Evolutionary conservation across 2,888 invertebrate genomes (phyloP).

Genomic region (Galeopsomyia nigrocyanea): DNA sequence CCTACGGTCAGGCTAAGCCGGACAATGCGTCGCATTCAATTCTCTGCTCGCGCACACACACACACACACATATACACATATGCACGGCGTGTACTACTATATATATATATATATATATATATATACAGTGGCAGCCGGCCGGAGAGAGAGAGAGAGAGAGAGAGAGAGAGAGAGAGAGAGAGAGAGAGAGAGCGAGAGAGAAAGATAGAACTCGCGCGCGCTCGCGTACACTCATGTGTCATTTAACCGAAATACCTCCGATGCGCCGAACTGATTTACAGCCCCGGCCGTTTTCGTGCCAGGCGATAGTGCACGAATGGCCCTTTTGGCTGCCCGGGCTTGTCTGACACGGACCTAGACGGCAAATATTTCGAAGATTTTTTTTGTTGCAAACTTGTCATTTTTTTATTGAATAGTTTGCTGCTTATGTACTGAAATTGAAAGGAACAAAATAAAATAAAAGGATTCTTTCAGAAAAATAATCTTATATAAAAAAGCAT

Average conservation of each 20-base stretch:
- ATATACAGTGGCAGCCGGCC: background rate
- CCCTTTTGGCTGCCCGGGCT: no score
- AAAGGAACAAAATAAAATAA: no score
- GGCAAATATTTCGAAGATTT: no score
- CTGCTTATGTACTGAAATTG: no score
- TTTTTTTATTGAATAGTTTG: no score
- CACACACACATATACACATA: background rate
- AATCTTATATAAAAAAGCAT: no score
- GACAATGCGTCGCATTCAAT: slow-evolving; percentile 65
- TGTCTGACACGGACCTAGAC: no score
- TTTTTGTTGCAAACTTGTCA: no score
- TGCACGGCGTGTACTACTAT: background rate
- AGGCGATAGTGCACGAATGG: no score
- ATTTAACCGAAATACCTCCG: slow-evolving; percentile 66
- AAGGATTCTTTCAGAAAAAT: no score
- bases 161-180: slow-evolving; percentile 40
- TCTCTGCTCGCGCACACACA: slow-evolving; percentile 50
- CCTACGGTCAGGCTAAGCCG: slow-evolving; percentile 63
- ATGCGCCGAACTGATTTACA: slow-evolving; percentile 66
- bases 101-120: no score
- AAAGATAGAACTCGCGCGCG: slow-evolving; percentile 41
- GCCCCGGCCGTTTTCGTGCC: slow-evolving; percentile 42
- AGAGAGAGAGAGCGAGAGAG: slow-evolving; percentile 15
- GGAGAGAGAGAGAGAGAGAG: slow-evolving; percentile 31
- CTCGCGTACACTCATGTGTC: slow-evolving; percentile 60